These are phyloP conservation scores for Griposia aprilina DNA, from an alignment of 2,888 invertebrate genomes.

Conservation along the genomic window DNA sequence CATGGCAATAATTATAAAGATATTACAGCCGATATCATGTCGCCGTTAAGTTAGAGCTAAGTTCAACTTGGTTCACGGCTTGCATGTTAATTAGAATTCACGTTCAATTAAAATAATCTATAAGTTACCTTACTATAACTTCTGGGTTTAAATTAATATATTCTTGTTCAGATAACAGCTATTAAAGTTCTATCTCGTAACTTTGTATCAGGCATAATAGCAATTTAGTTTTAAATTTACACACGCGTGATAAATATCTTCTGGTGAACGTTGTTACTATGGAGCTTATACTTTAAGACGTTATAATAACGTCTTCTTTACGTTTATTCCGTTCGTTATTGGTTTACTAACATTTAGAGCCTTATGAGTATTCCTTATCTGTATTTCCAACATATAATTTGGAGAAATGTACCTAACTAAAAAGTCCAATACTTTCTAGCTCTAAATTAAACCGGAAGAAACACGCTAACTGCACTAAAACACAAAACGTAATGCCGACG, in stretches of 20 bases:
- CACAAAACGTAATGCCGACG: conserved; percentile 37
- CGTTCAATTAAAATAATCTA: conserved; percentile 70
- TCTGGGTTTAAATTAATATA: conserved; percentile 63
- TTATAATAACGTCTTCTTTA: conserved; percentile 29
- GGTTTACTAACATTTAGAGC: conserved; percentile 41
- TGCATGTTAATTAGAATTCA: conserved; percentile 71
- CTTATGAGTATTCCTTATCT: conserved; percentile 13
- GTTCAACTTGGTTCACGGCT: conserved; percentile 65
- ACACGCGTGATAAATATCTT: conserved; percentile 50
- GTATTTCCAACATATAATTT: background rate
- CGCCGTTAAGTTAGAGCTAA: conserved; percentile 57
- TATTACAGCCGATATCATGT: conserved; percentile 65
- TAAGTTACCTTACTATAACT: conserved; percentile 64
- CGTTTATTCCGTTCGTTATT: conserved; percentile 30
- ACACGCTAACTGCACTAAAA: conserved; percentile 30
- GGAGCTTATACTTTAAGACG: conserved; percentile 33
- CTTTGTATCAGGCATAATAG: conserved; percentile 49
- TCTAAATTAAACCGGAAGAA: conserved; percentile 41
- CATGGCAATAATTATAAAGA: conserved; percentile 65
- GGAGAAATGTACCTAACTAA: background rate
- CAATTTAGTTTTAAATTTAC: conserved; percentile 54
- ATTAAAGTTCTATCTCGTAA: conserved; percentile 59
- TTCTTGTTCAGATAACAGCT: conserved; percentile 54
- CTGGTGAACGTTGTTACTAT: conserved; percentile 37
- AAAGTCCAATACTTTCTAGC: background rate